Base-by-base conservation (phyloP, 2,888 invertebrate genomes). In the Cacoxenus indagator region DNA sequence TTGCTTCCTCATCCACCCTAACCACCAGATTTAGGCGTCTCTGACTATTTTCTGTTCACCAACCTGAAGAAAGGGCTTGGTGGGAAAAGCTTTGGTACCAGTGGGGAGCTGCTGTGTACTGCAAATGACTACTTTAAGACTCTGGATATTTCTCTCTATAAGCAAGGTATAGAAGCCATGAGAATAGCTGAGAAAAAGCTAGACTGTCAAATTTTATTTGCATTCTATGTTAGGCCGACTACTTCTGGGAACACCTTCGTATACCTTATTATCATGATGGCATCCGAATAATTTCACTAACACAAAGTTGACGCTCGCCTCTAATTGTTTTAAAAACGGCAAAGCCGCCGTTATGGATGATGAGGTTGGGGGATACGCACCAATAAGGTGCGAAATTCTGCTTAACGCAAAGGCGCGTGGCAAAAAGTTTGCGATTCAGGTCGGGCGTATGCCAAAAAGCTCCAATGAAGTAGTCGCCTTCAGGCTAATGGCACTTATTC, bases 321-420 rank as follows among this genome's bases (percentile, higher is more conserved):
- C 79, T 80, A 80, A 80, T 80, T 80, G 83, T 81, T 80, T 81
- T 74, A 78, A 73, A 48, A 8, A 48, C 6, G 77, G 37, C 9
- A 8, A 14, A 37, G 37, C 37, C 14, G 37, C 37, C 14, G 37
- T 4, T 37, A 9, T 14, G 62, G 22, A 68, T 57, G 67, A 43
- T 37, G 29, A 45, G 48, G 48, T n/a, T 24, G 24, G n/a, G 65
- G 26, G 24, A 9, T 14, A 24, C 48, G 48, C 19, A 19, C 83
- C 79, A 81, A 75, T 77, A 80, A 82, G 79, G 79, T 80, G 83
- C 82, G 83, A 82, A 82, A 80, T 80, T 82, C 79, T 75, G 82
- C 83, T 73, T 70, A 75, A 76, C 51, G 4, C 9, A 76, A 55
- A 29, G 46, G 17, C 46, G 68, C 70, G 66, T 59, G 77, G 57